Conservation (phyloP, 1,140 invertebrate genomes). For the Conus betulinus region DNA sequence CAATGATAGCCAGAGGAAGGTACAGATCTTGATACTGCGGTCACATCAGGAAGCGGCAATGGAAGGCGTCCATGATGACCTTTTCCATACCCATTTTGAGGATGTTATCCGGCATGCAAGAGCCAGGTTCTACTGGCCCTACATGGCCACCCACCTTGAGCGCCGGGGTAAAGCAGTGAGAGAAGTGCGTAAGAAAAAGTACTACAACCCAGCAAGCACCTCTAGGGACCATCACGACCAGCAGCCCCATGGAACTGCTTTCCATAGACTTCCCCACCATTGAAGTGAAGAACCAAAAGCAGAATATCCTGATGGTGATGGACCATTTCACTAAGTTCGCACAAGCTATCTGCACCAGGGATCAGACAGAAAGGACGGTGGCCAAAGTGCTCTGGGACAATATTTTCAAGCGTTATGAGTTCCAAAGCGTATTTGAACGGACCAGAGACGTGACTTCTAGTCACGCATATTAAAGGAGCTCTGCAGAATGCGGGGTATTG, state of each 20-base stretch:
- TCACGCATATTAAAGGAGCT: slow-evolving; percentile 42
- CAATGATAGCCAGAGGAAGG: neutral
- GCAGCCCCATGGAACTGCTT: neutral
- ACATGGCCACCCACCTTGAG: neutral
- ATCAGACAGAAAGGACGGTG: slow-evolving; percentile 4
- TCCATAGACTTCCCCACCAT: slow-evolving; percentile 26
- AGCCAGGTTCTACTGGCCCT: neutral
- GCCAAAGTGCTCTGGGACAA: slow-evolving; percentile 5
- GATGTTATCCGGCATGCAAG: neutral
- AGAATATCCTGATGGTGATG: slow-evolving; percentile 18
- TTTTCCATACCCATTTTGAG: neutral
- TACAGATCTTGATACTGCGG: neutral
- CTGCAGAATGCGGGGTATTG: slow-evolving; percentile 35
- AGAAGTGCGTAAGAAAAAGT: neutral
- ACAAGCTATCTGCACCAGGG: neutral
- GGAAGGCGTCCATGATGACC: neutral
- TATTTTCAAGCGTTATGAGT: slow-evolving; percentile 31
- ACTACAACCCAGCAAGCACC: neutral
- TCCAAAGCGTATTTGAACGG: slow-evolving; percentile 35
- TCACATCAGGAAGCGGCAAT: neutral
- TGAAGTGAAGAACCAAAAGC: neutral
- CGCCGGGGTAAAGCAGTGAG: neutral
- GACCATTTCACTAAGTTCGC: slow-evolving; percentile 30
- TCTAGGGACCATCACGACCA: neutral
- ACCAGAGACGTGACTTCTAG: slow-evolving; percentile 44